Evolutionary conservation across 2,888 invertebrate genomes (phyloP), one percentile per base, ranked within the genome.

Genomic region (Latrodectus elegans): DNA sequence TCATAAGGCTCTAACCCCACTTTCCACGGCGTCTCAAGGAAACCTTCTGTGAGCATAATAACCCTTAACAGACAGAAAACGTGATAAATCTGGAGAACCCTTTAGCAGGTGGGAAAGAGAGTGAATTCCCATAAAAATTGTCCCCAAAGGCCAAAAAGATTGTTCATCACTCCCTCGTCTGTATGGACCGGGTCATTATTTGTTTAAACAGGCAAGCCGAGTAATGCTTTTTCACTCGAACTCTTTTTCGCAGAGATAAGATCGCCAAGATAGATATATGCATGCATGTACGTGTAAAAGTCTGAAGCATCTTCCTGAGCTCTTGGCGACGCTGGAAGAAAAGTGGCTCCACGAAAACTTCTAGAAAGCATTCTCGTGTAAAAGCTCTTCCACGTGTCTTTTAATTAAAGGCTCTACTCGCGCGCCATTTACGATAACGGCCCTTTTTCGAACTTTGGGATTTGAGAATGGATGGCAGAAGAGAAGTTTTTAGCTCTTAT

Each of bases 361-460:
- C n/a, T 60, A 60, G 60, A 60, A 60, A 60, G 60, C 60, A 60
- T 60, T 60, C 60, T 60, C 60, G n/a, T 60, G 60, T 60, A 60
- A 60, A 60, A 11, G 60, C n/a, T n/a, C 60, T 60, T 60, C 60
- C 60, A 60, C 60, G 60, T 60, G 60, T 60, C 60, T n/a, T 60
- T 60, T 60, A 60, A 60, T 60, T 60, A 60, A 60, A 60, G n/a
- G 60, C 60, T 38, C 38, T 38, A 60, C 60, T 60, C 60, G 60
- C 60, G 60, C 60, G 60, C 60, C 60, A 60, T 60, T 60, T 60
- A n/a, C 60, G 60, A 60, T 60, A 60, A 60, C 60, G 60, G 60
- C 60, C n/a, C 60, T 38, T 38, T 38, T 38, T 60, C 60, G 60
- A n/a, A 60, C 14, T 60, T 60, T 9, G 60, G 60, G 60, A 60